Percentiles rank a stretch among this genome's conserved stretches.
phyloP scores from a whole-genome alignment of 2,888 invertebrate genomes.

The Flabesymbios commensalis region DNA sequence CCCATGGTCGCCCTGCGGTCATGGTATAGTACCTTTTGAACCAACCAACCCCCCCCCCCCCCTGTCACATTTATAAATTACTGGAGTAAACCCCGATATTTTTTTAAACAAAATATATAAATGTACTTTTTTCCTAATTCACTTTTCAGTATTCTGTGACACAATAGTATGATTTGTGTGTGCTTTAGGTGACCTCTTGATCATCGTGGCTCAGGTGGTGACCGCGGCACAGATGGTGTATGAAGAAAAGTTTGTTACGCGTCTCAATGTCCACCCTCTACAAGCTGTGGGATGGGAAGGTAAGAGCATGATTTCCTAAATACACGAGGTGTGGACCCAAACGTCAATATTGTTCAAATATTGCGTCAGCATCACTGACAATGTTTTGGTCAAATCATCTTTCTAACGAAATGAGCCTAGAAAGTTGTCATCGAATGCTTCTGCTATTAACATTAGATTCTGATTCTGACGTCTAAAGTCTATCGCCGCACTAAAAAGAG shows the following conservation, averaged over 20 bases:
- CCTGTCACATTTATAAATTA: too few species aligned
- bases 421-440: too few species aligned
- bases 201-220: conserved; percentile 73
- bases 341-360: not conserved
- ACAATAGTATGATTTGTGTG: not conserved
- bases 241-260: conserved; percentile 87
- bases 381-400: not conserved
- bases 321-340: not conserved
- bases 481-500: too few species aligned
- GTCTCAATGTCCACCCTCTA: conserved; percentile 83
- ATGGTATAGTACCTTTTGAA: too few species aligned
- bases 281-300: conserved; percentile 96
- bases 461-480: too few species aligned
- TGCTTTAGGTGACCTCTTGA: conserved; percentile 65
- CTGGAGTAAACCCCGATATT: too few species aligned
- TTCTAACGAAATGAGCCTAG: too few species aligned
- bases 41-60: too few species aligned
- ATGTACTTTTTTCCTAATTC: not conserved
- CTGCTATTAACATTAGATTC: too few species aligned
- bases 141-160: not conserved
- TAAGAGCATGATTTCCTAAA: conserved; percentile 39
- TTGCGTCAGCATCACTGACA: too few species aligned
- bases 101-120: not conserved
- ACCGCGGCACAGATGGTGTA: conserved; percentile 90
- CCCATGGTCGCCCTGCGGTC: too few species aligned